A percentile compares a stretch with the other conserved stretches of the same genome.
Evolutionary conservation across 2,797 vertebrate genomes (phyloP).

Genomic region (Poeciliopsis paucimaculata): DNA sequence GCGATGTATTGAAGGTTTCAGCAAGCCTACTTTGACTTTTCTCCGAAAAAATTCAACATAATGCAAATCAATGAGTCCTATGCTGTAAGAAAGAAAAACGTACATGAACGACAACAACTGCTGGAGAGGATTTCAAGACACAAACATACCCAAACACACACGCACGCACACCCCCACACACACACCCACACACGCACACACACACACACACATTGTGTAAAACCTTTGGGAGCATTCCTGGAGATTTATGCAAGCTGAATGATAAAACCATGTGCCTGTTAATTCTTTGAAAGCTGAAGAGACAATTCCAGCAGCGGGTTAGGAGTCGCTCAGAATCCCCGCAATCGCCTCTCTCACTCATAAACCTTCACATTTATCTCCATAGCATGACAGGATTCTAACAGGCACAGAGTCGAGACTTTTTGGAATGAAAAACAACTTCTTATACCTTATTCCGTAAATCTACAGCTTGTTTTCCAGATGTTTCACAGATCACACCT

Average conservation of each 20-base stretch:
- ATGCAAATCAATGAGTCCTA: neutral
- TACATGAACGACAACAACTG: neutral
- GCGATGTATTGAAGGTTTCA: neutral
- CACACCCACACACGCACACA: neutral
- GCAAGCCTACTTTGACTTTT: neutral
- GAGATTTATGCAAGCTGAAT: conserved; percentile 74
- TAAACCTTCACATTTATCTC: conserved; percentile 40
- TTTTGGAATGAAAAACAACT: neutral
- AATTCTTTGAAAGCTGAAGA: conserved; percentile 68
- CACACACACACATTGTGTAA: neutral
- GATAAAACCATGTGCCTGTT: conserved; percentile 78
- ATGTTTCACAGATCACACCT: neutral
- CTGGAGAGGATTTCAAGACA: neutral
- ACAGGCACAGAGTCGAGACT: conserved; percentile 14
- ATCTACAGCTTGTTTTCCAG: neutral
- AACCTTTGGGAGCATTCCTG: conserved; percentile 67
- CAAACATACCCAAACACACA: neutral
- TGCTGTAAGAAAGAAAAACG: neutral
- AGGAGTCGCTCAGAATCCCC: conserved; percentile 47
- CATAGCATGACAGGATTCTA: conserved; percentile 11
- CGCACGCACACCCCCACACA: neutral
- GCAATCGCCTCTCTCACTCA: conserved; percentile 51
- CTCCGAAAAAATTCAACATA: neutral
- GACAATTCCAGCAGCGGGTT: conserved; percentile 50
- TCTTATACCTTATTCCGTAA: neutral